Evolutionary conservation across 2,888 invertebrate genomes (phyloP).

Genomic region (Yponomeuta cagnagella): DNA sequence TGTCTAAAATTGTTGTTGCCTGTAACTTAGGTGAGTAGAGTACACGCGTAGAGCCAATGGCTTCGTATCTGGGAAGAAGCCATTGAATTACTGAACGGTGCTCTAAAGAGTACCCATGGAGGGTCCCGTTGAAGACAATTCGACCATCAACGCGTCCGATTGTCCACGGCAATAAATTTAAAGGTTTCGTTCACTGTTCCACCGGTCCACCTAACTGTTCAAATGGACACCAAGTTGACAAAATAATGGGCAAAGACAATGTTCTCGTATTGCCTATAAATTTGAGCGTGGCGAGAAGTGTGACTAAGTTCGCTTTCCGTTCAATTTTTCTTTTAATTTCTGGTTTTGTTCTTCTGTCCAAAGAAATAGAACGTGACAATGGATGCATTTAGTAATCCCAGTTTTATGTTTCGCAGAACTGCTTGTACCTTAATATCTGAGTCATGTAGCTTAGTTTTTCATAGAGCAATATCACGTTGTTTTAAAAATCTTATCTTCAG

Average conservation of each 20-base stretch:
- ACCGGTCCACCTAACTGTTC: constrained; percentile 47
- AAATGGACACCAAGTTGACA: constrained; percentile 43
- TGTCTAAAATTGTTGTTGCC: too few species aligned
- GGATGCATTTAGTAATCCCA: background rate
- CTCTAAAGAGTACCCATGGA: constrained; percentile 11
- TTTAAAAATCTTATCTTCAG: background rate
- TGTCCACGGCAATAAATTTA: constrained; percentile 43
- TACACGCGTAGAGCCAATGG: too few species aligned
- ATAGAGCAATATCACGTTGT: background rate
- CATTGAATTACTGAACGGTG: background rate
- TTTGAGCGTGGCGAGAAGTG: constrained; percentile 31
- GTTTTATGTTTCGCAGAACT: background rate
- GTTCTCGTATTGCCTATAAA: constrained; percentile 40
- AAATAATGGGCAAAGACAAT: constrained; percentile 56
- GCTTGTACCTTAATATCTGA: background rate
- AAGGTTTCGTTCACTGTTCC: constrained; percentile 33
- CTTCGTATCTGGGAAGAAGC: too few species aligned
- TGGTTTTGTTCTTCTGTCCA: background rate
- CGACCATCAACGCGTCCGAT: constrained; percentile 1
- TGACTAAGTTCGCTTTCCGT: constrained; percentile 31
- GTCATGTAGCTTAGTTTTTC: background rate
- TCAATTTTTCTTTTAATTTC: background rate
- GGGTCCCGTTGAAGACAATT: constrained; percentile 31
- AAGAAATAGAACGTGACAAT: background rate
- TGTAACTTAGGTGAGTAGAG: too few species aligned